phyloP scores from a whole-genome alignment of 2,113 vertebrate genomes.

The Mirounga angustirostris region DNA sequence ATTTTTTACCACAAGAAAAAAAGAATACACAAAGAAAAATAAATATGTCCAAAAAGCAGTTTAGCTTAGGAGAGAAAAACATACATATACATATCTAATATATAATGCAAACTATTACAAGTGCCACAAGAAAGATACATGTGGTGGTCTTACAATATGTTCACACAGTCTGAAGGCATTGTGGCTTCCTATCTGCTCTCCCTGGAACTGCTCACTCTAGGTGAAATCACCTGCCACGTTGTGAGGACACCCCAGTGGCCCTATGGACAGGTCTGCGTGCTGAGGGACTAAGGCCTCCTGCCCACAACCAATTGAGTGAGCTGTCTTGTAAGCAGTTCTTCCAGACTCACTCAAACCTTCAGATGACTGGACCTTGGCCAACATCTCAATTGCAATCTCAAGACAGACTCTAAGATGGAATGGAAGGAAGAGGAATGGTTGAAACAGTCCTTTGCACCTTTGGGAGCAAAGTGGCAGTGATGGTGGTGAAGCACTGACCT shows the following conservation, averaged over 20 bases:
- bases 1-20: background rate
- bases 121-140: background rate
- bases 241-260: background rate
- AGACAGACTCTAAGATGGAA: background rate
- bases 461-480: background rate
- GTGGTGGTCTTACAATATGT: background rate
- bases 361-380: background rate
- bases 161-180: background rate
- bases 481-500: background rate
- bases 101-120: background rate
- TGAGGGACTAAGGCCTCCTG: background rate
- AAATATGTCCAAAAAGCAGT: background rate
- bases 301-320: background rate
- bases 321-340: background rate
- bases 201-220: background rate
- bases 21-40: background rate
- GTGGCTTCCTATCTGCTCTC: background rate
- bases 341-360: background rate
- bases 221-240: background rate
- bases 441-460: background rate
- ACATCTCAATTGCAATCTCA: background rate
- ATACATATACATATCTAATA: background rate
- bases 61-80: background rate
- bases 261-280: background rate
- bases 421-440: background rate